Conservation (phyloP, 2,888 invertebrate genomes). For the Disparrhopalites patrizii region DNA sequence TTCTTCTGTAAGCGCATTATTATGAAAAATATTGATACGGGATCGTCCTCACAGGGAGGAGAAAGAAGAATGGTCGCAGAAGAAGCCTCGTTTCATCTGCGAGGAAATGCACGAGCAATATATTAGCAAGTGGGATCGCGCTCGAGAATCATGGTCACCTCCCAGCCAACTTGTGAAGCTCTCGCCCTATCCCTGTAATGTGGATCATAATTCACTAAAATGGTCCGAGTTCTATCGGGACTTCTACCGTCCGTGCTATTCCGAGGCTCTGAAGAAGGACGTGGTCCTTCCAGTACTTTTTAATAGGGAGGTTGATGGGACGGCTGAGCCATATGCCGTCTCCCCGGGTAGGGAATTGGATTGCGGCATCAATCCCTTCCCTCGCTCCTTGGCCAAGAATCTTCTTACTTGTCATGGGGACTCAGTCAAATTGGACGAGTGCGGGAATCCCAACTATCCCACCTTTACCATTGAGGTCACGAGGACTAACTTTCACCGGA, state of each 20-base stretch:
- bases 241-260: background rate
- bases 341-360: background rate
- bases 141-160: background rate
- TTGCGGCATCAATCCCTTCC: background rate
- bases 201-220: background rate
- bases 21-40: background rate
- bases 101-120: background rate
- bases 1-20: background rate
- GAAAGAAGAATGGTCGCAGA: background rate
- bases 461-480: background rate
- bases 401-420: background rate
- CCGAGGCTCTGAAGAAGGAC: background rate
- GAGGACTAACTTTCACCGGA: background rate
- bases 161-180: background rate
- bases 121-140: background rate
- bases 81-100: background rate
- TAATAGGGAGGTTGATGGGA: background rate
- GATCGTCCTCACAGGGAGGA: background rate
- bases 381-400: background rate
- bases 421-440: background rate
- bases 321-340: background rate
- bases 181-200: background rate
- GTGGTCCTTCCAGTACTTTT: background rate
- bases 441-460: constrained; percentile 6
- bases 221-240: constrained; percentile 3